Base-by-base conservation (phyloP, 2,113 vertebrate genomes). In the Otis tarda region DNA sequence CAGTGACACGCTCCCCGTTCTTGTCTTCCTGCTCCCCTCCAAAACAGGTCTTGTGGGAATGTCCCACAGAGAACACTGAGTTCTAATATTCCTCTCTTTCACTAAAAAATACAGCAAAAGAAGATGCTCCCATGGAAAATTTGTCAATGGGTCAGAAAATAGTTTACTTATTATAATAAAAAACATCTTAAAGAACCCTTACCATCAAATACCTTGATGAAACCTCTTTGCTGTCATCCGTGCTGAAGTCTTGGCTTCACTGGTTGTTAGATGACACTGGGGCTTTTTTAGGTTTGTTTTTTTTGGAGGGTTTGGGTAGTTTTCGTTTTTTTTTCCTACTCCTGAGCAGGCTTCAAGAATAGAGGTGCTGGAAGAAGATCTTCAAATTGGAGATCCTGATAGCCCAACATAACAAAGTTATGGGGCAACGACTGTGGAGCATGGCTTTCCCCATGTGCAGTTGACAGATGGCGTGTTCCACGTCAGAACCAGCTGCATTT, bases 281-380 rank as follows among this genome's bases (percentile, higher is more conserved):
- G 27, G 8, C 2, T 4, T 7, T 64, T 14, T 75, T 30, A 55
- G n/a, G 2, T n/a, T 18, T 35, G 22, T 7, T 60, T 43, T 24
- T 49, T 24, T 49, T 21, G 4, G 7, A 7, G 12, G 1, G 0
- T 1, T 31, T 47, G 14, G 6, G 3, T 11, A 12, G 22, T 2
- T 9, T 17, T n/a, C n/a, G n/a, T n/a, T n/a, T 17, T 52, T 45
- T 39, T 10, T 6, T 8, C 11, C 28, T 68, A 4, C 6, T 78
- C 5, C 33, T 92, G 55, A 27, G 16, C 6, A 22, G 14, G 9
- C 2, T 89, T 8, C 6, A 25, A 23, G 41, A 5, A 41, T 21
- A 70, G 33, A 87, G 6, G 7, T 47, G 20, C 20, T 85, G 28
- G 33, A 85, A 83, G 90, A 73, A 4, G 15, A 53, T 41, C n/a